These are phyloP conservation scores for Thamnophis elegans DNA, from an alignment of 2,797 vertebrate genomes.

Conservation along the genomic window DNA sequence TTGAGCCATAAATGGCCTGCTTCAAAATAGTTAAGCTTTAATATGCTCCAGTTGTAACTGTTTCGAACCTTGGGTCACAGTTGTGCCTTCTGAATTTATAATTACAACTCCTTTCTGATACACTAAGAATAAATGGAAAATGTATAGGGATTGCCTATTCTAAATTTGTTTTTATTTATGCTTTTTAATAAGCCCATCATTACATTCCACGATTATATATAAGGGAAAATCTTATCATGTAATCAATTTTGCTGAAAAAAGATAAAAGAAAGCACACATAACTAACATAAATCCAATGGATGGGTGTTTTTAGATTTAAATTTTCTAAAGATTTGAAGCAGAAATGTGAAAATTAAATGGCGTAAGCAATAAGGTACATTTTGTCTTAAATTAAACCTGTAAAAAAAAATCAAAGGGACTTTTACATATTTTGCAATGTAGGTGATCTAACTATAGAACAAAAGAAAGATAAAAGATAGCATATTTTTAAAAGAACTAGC, in stretches of 20 bases:
- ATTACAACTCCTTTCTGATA: background rate
- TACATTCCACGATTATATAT: background rate
- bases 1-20: background rate
- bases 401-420: background rate
- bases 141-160: background rate
- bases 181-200: background rate
- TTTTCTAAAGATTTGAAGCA: background rate
- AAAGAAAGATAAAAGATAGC: background rate
- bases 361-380: background rate
- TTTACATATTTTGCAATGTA: background rate
- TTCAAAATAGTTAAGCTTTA: conserved; percentile 3
- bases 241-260: background rate
- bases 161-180: background rate
- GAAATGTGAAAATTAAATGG: background rate
- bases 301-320: background rate
- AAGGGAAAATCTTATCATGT: background rate
- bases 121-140: background rate
- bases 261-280: too few relatives aligned
- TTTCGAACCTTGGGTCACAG: background rate
- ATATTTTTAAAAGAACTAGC: background rate
- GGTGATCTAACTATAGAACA: background rate
- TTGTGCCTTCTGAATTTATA: background rate
- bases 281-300: background rate
- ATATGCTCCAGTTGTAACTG: background rate
- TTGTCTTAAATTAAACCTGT: background rate